phyloP scores from a whole-genome alignment of 2,113 vertebrate species.

The Abramis brama region DNA sequence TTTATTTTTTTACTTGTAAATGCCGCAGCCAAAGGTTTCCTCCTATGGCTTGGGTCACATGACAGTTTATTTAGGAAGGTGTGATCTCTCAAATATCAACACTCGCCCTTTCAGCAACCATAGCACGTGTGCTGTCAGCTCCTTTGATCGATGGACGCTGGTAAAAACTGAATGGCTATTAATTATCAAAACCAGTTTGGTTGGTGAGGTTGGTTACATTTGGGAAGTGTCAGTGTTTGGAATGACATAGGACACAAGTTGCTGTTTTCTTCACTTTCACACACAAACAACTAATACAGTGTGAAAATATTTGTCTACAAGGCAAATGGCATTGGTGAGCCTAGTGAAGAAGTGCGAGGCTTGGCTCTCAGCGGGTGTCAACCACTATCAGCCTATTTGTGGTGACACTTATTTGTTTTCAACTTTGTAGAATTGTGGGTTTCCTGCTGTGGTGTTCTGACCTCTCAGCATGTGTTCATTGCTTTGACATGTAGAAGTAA shows the following conservation, averaged over 20 bases:
- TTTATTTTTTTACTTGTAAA: too few species aligned
- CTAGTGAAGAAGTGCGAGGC: slow-evolving; percentile 37
- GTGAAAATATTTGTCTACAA: background rate
- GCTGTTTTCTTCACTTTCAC: background rate
- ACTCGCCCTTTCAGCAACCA: background rate
- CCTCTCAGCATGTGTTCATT: slow-evolving; percentile 69
- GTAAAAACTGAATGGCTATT: background rate
- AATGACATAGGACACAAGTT: too few species aligned
- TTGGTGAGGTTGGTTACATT: background rate
- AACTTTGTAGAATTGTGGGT: slow-evolving; percentile 16
- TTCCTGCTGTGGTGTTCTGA: slow-evolving; percentile 33
- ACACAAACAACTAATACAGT: background rate
- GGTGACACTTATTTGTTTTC: slow-evolving; percentile 36
- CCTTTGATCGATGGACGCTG: background rate
- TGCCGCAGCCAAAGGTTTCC: background rate
- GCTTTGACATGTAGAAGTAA: slow-evolving; percentile 70
- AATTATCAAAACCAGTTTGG: background rate
- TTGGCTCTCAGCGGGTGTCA: slow-evolving; percentile 42
- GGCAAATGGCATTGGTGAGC: background rate
- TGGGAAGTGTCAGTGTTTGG: background rate
- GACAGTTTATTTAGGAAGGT: slow-evolving; percentile 30
- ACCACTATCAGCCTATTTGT: slow-evolving; percentile 41
- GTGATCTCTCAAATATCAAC: slow-evolving; percentile 20
- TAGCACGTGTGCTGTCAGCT: background rate
- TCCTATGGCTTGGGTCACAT: background rate